Base-by-base conservation (phyloP, 2,888 invertebrate species). In the Heliconius hortense region DNA sequence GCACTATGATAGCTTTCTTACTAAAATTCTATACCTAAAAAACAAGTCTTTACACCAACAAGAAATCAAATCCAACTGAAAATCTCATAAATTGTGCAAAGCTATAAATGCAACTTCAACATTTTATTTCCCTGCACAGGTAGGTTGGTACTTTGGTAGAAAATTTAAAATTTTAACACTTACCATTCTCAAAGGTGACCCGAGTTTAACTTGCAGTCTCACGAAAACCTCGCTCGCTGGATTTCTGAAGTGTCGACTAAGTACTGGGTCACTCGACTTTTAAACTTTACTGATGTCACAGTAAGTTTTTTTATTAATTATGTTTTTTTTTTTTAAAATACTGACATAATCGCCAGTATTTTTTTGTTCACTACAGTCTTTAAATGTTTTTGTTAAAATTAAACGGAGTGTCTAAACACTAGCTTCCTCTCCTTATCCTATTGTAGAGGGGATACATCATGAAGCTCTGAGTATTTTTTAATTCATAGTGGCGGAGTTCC, bases 131-230 rank as follows among this genome's bases (percentile, higher is more conserved):
- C 26, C 53, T 13, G 21, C 53, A 28, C 7, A 7, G 21, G 53
- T 8, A 56, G 8, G 53, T 53, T 3, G 53, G 56, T n/a, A 69
- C 31, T 56, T n/a, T 28, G 48, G 63, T 21, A 11, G 53, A 13
- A 69, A 31, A n/a, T 53, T 69, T 31, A 21, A 69, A 69, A 31
- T 53, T 69, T 69, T 53, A 53, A 53, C 68, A n/a, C n/a, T 53
- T 21, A 8, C 64, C 35, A 64, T 64, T 64, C 64, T 68, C 28
- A 68, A 68, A 68, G 68, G 64, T 64, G 64, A 68, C 28, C 53
- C 53, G 10, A 53, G 53, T 68, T 68, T 68, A 53, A 68, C 68
- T 68, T 68, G 68, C 68, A 53, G 53, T 53, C 68, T 68, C 68
- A 68, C 68, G 68, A 28, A 68, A 31, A 53, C 24, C 31, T 68